A percentile compares a stretch with the other conserved stretches of the same genome.
phyloP scores from a whole-genome alignment of 2,888 invertebrate species.

The Pristionchus entomophagus region DNA sequence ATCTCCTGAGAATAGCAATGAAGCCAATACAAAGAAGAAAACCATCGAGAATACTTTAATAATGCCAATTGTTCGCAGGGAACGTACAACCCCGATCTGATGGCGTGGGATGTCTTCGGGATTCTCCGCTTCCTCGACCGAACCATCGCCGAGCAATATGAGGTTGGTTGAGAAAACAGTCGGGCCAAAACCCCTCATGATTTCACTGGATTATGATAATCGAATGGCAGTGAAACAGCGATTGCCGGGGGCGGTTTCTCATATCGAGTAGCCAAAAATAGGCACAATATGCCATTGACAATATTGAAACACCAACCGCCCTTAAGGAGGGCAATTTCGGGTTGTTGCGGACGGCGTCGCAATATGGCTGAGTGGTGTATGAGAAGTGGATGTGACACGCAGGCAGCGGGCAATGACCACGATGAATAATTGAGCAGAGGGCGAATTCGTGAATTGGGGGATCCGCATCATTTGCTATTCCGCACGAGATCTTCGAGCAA shows the following conservation, averaged over 20 bases:
- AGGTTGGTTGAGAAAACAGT: constrained; percentile 57
- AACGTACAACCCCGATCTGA: constrained; percentile 75
- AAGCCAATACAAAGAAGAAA: too few relatives aligned
- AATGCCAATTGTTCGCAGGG: constrained; percentile 57
- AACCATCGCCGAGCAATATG: constrained; percentile 73
- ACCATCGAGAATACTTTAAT: too few relatives aligned
- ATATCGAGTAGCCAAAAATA: background rate
- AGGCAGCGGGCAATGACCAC: too few relatives aligned
- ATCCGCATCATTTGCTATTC: background rate
- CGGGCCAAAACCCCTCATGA: background rate
- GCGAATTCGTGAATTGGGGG: background rate
- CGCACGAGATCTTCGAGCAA: too few relatives aligned
- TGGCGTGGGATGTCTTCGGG: constrained; percentile 76
- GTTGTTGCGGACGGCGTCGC: background rate
- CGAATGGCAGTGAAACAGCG: background rate
- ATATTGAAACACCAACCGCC: background rate
- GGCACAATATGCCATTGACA: background rate
- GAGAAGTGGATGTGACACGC: background rate
- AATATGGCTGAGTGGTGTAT: constrained; percentile 8
- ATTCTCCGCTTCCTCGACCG: constrained; percentile 74
- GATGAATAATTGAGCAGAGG: background rate
- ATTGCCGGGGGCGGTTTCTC: background rate
- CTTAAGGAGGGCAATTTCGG: background rate
- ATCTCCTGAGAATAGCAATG: too few relatives aligned
- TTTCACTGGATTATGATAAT: background rate